These are phyloP conservation scores for Polypterus bichir DNA, from an alignment of 2,113 vertebrate species.

Conservation along the genomic window DNA sequence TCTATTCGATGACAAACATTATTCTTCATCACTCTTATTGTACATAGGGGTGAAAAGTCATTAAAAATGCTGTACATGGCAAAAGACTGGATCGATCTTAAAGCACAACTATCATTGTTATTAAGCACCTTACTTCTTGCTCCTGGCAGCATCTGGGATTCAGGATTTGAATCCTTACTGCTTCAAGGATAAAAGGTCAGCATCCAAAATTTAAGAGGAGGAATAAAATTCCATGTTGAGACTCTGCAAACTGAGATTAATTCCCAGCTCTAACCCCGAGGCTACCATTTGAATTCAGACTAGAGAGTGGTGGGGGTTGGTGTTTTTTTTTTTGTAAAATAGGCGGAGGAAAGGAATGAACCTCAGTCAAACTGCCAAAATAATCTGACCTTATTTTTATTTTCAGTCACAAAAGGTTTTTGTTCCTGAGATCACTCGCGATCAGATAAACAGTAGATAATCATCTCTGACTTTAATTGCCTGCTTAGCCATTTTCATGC, in stretches of 20 bases:
- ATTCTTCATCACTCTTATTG: background rate
- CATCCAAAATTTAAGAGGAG: background rate
- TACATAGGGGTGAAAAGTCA: slow-evolving; percentile 1
- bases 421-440: too few species aligned
- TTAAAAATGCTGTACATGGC: background rate
- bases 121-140: background rate
- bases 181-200: background rate
- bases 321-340: too few species aligned
- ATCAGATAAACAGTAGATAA: too few species aligned
- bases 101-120: slow-evolving; percentile 2
- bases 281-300: background rate
- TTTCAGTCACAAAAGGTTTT: too few species aligned
- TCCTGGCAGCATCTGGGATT: background rate
- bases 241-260: background rate
- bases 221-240: background rate
- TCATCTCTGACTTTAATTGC: too few species aligned
- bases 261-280: background rate
- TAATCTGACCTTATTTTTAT: too few species aligned
- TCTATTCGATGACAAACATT: background rate
- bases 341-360: too few species aligned
- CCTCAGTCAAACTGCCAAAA: too few species aligned
- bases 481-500: too few species aligned
- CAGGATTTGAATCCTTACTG: background rate
- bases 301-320: background rate
- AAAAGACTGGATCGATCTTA: background rate